Evolutionary conservation across 2,888 invertebrate species (phyloP).

Genomic region (Calephelis perditalis): DNA sequence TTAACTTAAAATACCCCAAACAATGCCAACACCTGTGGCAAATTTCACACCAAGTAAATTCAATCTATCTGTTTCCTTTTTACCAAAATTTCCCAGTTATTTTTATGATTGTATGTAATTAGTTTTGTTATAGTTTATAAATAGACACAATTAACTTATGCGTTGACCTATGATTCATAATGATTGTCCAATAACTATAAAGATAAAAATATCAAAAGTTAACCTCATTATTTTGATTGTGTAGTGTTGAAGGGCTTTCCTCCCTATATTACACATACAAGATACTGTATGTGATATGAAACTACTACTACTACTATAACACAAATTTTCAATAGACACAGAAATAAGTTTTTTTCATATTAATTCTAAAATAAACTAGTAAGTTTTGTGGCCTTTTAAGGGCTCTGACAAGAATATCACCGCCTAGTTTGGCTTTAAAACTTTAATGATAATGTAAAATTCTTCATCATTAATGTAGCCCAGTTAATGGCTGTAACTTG

Average conservation of each 20-base stretch:
- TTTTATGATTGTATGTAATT: background rate
- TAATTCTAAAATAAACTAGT: background rate
- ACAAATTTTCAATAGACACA: no score
- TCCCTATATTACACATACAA: no score
- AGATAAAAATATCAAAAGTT: background rate
- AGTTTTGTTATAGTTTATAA: background rate
- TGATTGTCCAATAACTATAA: background rate
- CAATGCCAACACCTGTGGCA: background rate
- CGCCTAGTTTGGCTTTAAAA: no score
- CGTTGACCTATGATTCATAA: background rate
- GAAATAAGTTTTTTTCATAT: no score
- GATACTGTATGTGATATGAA: no score
- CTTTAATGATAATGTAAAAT: background rate
- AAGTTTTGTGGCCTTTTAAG: background rate
- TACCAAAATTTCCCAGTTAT: background rate
- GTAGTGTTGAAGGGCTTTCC: no score
- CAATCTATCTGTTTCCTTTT: background rate
- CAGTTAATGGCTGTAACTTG: background rate
- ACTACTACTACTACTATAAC: no score
- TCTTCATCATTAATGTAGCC: background rate
- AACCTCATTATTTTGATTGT: no score
- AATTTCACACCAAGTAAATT: conserved; percentile 6
- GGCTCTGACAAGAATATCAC: background rate
- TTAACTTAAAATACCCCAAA: background rate
- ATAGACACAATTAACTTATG: conserved; percentile 3